Evolutionary conservation across 1,140 invertebrate genomes (phyloP), one percentile per base, ranked within the genome.

Genomic region (Homarus americanus): DNA sequence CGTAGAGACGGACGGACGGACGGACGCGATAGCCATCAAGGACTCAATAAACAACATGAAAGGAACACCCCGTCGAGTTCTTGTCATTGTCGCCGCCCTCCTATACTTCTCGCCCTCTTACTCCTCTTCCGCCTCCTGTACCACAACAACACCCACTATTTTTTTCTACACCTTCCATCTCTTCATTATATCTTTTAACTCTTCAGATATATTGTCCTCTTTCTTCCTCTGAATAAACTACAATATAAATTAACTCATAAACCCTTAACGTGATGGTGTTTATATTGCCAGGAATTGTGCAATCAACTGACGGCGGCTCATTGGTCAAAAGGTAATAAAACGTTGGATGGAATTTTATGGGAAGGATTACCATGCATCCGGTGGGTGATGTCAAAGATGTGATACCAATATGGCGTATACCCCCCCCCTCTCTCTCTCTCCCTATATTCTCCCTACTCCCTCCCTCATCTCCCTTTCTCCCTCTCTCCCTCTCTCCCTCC

Each of bases 371-470:
- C n/a, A n/a, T n/a, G n/a, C n/a, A 1, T 69, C 2, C 7, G 28
- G n/a, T 32, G 0, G 28, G 7, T 69, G n/a, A 9, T 69, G 4
- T 69, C 63, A 7, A 69, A 28, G 63, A 32, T 69, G 63, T 69
- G 63, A 32, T 24, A 69, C 63, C 63, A 69, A 69, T 69, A 69
- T 69, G 63, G 28, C 63, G n/a, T 32, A 1, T 69, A 69, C 32
- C 28, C 10, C 17, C 40, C 32, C 28, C 28, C 72, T 76, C 73
- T 73, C 69, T 85, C 83, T 73, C 83, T 73, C n/a, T 72, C 58
- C 69, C 58, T 84, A 53, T 38, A 9, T 84, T 58, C 38, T 41
- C 32, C 82, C 69, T 34, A 38, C 58, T 72, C 82, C 44, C 17
- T 66, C 58, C 44, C 66, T 84, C 44, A 0, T 83, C 82, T 20